Base-by-base conservation (phyloP, 92 coral and sea anemone genomes). In the Parazoanthus swiftii region DNA sequence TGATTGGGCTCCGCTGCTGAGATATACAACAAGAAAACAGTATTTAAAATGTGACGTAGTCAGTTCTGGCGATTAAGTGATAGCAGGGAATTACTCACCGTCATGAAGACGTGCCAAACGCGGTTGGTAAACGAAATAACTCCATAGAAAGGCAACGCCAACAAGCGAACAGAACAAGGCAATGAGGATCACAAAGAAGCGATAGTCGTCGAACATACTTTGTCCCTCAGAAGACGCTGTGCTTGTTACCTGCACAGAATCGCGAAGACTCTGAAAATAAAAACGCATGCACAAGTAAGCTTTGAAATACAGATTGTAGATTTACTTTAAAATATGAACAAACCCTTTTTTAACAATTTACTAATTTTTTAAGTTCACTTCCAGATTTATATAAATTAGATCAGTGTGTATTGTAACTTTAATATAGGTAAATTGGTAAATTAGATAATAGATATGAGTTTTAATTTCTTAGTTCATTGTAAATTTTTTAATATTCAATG, bases 111-210 rank as follows among this genome's bases (percentile, higher is more conserved):
- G 89, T 21, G 83, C 91, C 59, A 88, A 50, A 44, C 90, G 86
- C 74, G 99, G 99, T 14, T 76, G 90, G 88, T 89, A 96, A 79
- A 91, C 94, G 18, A 95, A 93, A 88, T 96, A 96, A 75, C 95
- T 96, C 99, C 99, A 96, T 7, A 96, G 5, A 0, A 91, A 90
- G 7, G 97, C 99, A 66, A 88, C 91, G 0, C 94, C 93, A 16
- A 91, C 89, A 81, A 95, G 90, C 18, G 88, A 93, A 56, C 94
- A 85, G 92, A 97, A 97, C 78, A 97, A n/a, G 20, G 90, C 99
- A 21, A 97, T 91, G 8, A 97, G 95, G 78, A 97, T 97, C 18
- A 93, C 89, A 87, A 97, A 96, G 86, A 97, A 97, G 7, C 94
- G 93, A 35, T 90, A 91, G 89, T 97, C 98, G 51, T 97, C 98